Conservation (phyloP, 2,113 vertebrate genomes). For the Coregonus clupeaformis region DNA sequence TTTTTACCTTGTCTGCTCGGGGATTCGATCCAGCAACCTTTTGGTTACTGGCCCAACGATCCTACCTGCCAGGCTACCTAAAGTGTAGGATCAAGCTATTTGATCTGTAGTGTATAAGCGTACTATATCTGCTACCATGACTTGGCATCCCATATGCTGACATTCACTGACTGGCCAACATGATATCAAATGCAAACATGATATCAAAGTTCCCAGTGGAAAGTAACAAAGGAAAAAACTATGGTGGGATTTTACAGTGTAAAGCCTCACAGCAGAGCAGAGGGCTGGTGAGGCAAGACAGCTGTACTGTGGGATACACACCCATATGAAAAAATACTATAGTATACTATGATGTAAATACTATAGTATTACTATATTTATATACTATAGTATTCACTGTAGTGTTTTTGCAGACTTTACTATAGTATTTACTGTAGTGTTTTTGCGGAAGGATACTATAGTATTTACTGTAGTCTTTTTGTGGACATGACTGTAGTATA, state of each 20-base stretch:
- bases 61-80: no score
- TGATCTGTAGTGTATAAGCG: slow-evolving; percentile 24
- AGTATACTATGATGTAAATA: no score
- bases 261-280: background rate
- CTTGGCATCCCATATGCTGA: background rate
- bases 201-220: slow-evolving; percentile 35
- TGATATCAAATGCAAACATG: slow-evolving; percentile 43
- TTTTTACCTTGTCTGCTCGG: no score
- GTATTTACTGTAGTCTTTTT: no score
- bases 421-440: no score
- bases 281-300: background rate
- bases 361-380: no score
- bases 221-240: background rate
- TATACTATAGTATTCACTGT: no score
- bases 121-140: slow-evolving; percentile 1
- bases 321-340: background rate
- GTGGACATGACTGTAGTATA: no score
- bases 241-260: slow-evolving; percentile 2
- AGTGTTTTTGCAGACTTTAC: no score
- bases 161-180: slow-evolving; percentile 20
- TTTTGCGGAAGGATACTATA: no score
- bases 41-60: no score
- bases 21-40: no score
- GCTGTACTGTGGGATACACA: background rate
- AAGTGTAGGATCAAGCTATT: slow-evolving; percentile 16